Conservation (phyloP, 2,888 invertebrate genomes). For the Stenurella melanura region DNA sequence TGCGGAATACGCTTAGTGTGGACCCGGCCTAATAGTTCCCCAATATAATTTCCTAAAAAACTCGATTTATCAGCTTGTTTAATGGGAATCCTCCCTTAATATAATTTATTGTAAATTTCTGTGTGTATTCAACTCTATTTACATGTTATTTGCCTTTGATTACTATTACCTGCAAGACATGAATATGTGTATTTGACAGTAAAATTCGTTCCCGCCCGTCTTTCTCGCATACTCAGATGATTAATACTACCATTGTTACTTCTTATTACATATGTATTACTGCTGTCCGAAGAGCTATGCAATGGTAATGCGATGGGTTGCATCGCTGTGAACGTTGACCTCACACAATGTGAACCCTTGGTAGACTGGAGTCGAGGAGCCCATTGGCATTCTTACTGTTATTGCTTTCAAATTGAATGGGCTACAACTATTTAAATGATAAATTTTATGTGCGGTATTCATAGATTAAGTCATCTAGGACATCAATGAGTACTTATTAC, state of each 20-base stretch:
- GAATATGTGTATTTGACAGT: background rate
- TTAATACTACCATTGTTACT: conserved; percentile 37
- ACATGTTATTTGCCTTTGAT: background rate
- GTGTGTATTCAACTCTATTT: background rate
- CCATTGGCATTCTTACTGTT: conserved; percentile 29
- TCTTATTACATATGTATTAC: conserved; percentile 42
- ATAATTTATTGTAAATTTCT: background rate
- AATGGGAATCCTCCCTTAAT: too few species aligned
- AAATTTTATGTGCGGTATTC: conserved; percentile 8
- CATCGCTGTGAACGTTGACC: conserved; percentile 40
- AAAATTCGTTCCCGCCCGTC: conserved; percentile 8
- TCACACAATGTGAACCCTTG: conserved; percentile 26
- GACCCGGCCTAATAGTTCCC: too few species aligned
- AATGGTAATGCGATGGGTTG: conserved; percentile 27
- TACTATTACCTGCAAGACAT: background rate
- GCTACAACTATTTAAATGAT: background rate
- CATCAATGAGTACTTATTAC: conserved; percentile 7
- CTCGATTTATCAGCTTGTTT: too few species aligned
- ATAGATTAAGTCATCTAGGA: conserved; percentile 3
- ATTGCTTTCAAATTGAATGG: conserved; percentile 17
- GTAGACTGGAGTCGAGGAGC: background rate
- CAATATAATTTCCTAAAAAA: too few species aligned
- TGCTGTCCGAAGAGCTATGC: conserved; percentile 37
- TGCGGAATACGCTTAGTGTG: too few species aligned
- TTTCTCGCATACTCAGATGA: conserved; percentile 19